Evolutionary conservation across 2,888 invertebrate species (phyloP).

Genomic region (Leucophenga maculata): DNA sequence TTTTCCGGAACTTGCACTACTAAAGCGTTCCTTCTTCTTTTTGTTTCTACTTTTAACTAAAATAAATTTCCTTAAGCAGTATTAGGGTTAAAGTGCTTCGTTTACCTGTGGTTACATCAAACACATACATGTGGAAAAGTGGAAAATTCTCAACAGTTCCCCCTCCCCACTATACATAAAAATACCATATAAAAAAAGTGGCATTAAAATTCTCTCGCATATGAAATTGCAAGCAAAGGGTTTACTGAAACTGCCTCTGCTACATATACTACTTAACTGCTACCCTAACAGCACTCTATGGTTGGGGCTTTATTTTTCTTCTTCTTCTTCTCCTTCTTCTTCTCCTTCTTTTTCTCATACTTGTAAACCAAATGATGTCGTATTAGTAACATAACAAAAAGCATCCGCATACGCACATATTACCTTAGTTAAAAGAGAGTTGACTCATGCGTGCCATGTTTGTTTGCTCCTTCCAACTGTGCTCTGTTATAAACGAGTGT

Average conservation of each 20-base stretch:
- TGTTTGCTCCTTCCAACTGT: not conserved
- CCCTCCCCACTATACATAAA: too few relatives aligned
- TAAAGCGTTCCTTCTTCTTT: too few relatives aligned
- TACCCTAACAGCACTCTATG: not conserved
- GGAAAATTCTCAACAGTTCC: not conserved
- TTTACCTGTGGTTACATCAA: not conserved
- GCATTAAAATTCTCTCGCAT: conserved; percentile 9
- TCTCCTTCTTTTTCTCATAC: not conserved
- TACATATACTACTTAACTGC: too few relatives aligned
- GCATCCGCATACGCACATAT: not conserved
- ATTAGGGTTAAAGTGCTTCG: not conserved
- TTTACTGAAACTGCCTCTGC: not conserved
- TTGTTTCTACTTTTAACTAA: too few relatives aligned
- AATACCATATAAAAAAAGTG: not conserved
- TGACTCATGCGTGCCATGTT: not conserved
- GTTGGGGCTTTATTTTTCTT: not conserved
- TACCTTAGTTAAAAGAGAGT: not conserved
- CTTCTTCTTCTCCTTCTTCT: not conserved
- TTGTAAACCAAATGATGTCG: conserved; percentile 15
- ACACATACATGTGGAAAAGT: not conserved
- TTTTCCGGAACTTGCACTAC: too few relatives aligned
- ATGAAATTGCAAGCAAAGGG: conserved; percentile 16
- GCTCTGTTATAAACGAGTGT: not conserved
- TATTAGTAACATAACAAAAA: conserved; percentile 15
- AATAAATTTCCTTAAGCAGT: not conserved